Conservation (phyloP, 2,888 invertebrate species). For the Lagria hirta region DNA sequence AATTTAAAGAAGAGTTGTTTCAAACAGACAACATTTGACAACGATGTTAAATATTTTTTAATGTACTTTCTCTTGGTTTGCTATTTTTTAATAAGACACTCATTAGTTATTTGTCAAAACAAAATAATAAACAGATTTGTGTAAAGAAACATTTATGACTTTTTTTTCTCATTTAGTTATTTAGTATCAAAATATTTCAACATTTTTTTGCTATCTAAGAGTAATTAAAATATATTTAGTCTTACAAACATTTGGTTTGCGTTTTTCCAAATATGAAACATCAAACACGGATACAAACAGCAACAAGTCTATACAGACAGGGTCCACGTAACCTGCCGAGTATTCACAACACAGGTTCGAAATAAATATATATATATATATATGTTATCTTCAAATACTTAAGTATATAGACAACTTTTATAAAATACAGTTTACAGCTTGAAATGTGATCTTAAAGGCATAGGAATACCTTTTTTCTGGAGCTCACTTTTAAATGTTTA, state of each 20-base stretch:
- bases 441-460: conserved; percentile 14
- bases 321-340: conserved; percentile 48
- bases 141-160: conserved; percentile 27
- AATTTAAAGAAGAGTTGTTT: conserved; percentile 17
- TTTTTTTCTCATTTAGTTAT: conserved; percentile 38
- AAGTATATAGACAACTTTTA: conserved; percentile 15
- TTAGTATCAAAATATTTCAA: conserved; percentile 55
- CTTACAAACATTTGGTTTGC: conserved; percentile 43
- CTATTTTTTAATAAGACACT: conserved; percentile 44
- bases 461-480: too few relatives aligned
- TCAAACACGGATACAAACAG: conserved; percentile 47
- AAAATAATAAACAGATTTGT: conserved; percentile 32
- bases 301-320: conserved; percentile 42
- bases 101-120: conserved; percentile 39
- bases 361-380: conserved; percentile 34
- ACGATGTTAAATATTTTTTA: conserved; percentile 32
- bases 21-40: conserved; percentile 37
- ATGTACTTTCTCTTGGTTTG: conserved; percentile 21
- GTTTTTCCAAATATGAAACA: conserved; percentile 44
- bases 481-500: too few relatives aligned
- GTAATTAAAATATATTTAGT: conserved; percentile 52
- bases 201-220: conserved; percentile 49
- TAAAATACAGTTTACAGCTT: conserved; percentile 21
- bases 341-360: conserved; percentile 46
- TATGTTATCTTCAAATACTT: too few relatives aligned